phyloP scores from a whole-genome alignment of 2,888 invertebrate species.

The Dynastes grantii region DNA sequence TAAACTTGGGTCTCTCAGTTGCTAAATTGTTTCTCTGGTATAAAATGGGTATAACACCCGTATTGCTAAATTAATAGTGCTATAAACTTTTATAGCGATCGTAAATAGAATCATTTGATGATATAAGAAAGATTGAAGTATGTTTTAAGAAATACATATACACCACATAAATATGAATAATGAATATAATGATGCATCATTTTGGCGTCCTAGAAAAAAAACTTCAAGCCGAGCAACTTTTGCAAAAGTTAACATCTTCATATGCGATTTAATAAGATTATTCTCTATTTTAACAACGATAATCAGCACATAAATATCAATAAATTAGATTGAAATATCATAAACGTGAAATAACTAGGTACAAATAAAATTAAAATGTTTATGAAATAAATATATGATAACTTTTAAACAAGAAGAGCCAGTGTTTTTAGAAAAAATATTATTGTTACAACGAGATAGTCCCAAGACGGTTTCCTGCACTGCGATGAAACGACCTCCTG shows the following conservation, averaged over 20 bases:
- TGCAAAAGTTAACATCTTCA: neutral
- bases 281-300: neutral
- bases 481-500: no score
- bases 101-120: slow-evolving; percentile 22
- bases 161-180: slow-evolving; percentile 24
- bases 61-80: slow-evolving; percentile 35
- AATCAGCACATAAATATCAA: no score
- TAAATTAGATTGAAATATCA: no score
- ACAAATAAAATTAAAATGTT: no score
- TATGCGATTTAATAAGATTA: neutral
- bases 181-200: slow-evolving; percentile 25
- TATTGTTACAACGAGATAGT: no score
- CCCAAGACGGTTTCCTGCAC: no score
- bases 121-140: slow-evolving; percentile 37
- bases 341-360: no score
- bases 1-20: slow-evolving; percentile 14
- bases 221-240: neutral
- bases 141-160: slow-evolving; percentile 11
- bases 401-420: no score
- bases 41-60: slow-evolving; percentile 18
- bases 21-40: slow-evolving; percentile 24
- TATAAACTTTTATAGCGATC: slow-evolving; percentile 28
- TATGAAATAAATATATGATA: no score
- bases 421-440: no score
- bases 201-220: slow-evolving; percentile 11